Conservation (phyloP, 2,888 invertebrate genomes). For the Diadromus collaris region DNA sequence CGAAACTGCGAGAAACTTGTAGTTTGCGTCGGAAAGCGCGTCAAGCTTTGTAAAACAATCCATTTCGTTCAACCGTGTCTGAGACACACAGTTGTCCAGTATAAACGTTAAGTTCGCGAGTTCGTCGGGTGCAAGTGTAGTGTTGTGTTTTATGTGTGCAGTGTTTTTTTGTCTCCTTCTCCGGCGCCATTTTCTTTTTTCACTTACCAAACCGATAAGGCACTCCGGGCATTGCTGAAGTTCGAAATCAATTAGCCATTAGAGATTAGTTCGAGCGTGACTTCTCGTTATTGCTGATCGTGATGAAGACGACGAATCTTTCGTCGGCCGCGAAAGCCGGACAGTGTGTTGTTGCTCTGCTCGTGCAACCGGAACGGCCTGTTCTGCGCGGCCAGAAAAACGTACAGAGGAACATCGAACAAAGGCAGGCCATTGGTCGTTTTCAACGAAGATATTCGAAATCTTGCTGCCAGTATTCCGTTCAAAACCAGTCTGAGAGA, state of each 20-base stretch:
- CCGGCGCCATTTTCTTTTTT: background rate
- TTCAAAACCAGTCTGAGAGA: background rate
- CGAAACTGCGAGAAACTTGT: background rate
- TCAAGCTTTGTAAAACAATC: background rate
- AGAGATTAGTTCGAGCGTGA: constrained; percentile 18
- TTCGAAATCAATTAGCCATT: constrained; percentile 36
- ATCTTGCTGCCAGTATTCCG: background rate
- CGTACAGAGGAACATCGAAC: background rate
- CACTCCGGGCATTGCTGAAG: background rate
- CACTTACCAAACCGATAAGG: background rate
- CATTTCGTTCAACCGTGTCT: background rate
- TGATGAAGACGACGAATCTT: background rate
- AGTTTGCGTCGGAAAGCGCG: background rate
- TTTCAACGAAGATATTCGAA: background rate
- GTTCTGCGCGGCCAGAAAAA: background rate
- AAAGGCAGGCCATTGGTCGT: background rate
- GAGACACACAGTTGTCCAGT: background rate
- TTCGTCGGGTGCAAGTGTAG: background rate
- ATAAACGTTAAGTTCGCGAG: background rate
- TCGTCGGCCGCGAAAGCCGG: background rate
- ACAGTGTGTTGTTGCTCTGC: background rate
- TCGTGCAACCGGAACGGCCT: background rate
- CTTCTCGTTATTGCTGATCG: background rate
- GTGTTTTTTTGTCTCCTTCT: background rate
- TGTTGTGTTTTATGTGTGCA: background rate